Evolutionary conservation across 2,113 vertebrate genomes (phyloP), one percentile per base, ranked within the genome.

Genomic region (Anhinga anhinga): DNA sequence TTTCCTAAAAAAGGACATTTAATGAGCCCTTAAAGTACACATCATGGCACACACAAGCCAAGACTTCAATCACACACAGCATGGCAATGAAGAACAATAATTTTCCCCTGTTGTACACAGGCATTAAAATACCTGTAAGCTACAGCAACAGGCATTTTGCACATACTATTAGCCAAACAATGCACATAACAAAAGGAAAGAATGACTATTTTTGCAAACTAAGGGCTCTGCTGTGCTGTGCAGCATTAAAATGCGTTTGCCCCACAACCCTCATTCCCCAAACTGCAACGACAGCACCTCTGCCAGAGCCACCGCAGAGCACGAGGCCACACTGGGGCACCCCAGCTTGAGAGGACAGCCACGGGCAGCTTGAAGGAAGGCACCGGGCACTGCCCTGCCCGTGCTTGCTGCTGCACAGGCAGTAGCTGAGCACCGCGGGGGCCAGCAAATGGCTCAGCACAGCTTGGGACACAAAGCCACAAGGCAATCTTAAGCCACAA

Each of bases 381-480:
- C 23, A 55, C 23, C 0, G 0, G 38, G 81, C 71, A 65, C 0
- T 7, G 50, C 34, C 19, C 53, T 73, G 52, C 58, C 50, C 0
- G 0, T 2, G 0, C 29, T 53, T 4, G 2, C 34, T 40, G 66
- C 56, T 29, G 56, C 58, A 42, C 30, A 65, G 49, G 30, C n/a
- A 49, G 42, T 1, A 2, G 22, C 8, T 47, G 55, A 56, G 79
- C 59, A 15, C 40, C 0, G 0, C 0, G 0, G 6, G 9, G 32
- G 11, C 17, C 82, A 80, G 42, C 25, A 38, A 21, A 26, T 1
- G 0, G 67, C 42, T 67, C 58, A 69, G 58, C 23, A 56, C 50
- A 47, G 69, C 63, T 0, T 4, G 22, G 71, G 50, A 50, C 29
- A 42, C 56, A 42, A n/a, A 69, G 82, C 36, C 62, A 74, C 18